Base-by-base conservation (phyloP, 2,888 invertebrate species). In the Aphodius granarius region DNA sequence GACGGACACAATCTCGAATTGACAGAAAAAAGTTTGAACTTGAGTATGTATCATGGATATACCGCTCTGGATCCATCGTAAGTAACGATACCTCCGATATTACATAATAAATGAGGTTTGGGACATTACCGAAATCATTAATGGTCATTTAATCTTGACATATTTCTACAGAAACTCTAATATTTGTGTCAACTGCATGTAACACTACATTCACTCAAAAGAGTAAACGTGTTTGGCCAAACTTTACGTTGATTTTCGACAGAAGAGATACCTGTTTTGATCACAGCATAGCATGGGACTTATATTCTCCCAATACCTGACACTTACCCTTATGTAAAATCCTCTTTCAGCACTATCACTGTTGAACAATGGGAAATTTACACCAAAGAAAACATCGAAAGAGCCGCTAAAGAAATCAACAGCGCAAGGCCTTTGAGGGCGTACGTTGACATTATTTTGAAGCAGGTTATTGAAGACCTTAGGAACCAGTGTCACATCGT, bases 381-480 rank as follows among this genome's bases (percentile, higher is more conserved):
- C 81, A 94, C 95, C 0, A 90, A 90, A 16, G 89, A 90, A 80
- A 94, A 93, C 80, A 91, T 95, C 63, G 89, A 92, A 81, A 87
- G 89, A 73, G 94, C 94, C 2, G 91, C 92, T 0, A 92, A 92
- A 84, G 94, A 95, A 85, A 89, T 95, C n/a, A 93, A 94, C 76
- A 91, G 91, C 66, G 92, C 94, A 0, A 89, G 92, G 78, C 92
- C 93, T 2, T 89, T 97, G 71, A 90, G 95, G 64, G 91, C 94
- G 66, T 93, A 94, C 81, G 91, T 96, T 5, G 96, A 97, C 84
- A 92, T 93, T 2, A 88, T 96, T 64, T 88, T 97, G 6, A 94
- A 94, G 82, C 94, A 96, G 88, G 92, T 94, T 0, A 91, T 94
- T 73, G 93, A 94, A 80, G 97, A 97, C 85, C 89, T 97, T 83